These are phyloP conservation scores for Onychomys torridus DNA, from an alignment of 2,797 vertebrate species.

Conservation along the genomic window DNA sequence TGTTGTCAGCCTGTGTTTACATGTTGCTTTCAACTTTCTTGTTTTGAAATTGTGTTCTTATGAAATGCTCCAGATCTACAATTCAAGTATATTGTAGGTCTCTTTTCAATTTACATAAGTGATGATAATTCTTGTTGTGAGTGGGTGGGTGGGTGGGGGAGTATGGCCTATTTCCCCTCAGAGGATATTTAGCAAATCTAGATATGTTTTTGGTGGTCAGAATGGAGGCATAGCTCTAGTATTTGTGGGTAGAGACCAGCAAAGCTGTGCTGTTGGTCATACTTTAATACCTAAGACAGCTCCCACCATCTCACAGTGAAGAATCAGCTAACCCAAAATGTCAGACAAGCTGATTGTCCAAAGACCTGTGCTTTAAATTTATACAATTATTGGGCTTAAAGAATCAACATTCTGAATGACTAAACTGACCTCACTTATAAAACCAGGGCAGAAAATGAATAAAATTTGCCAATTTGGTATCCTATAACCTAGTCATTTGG, in stretches of 20 bases:
- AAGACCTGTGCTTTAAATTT: not conserved
- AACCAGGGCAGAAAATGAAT: slow-evolving; percentile 28
- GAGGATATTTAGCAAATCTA: not conserved
- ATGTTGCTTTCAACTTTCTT: not conserved
- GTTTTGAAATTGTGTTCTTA: not conserved
- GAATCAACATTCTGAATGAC: not conserved
- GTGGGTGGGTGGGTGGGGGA: no score
- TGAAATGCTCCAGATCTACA: not conserved
- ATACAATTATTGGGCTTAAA: not conserved
- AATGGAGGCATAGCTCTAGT: not conserved
- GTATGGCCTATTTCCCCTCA: accelerated
- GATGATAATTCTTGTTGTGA: not conserved
- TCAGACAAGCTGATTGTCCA: not conserved
- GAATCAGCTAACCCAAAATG: not conserved
- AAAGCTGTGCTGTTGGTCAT: not conserved
- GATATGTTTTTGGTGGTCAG: not conserved
- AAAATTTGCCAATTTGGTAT: slow-evolving; percentile 59
- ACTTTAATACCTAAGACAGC: not conserved
- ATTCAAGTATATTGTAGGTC: not conserved
- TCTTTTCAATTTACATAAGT: not conserved
- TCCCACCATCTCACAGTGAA: not conserved
- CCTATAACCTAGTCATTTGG: slow-evolving; percentile 24
- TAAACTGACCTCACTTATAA: slow-evolving; percentile 41
- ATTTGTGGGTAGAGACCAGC: not conserved
- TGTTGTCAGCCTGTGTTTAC: not conserved